Conservation (phyloP, 2,797 vertebrate species). For the Leuciscus waleckii region DNA sequence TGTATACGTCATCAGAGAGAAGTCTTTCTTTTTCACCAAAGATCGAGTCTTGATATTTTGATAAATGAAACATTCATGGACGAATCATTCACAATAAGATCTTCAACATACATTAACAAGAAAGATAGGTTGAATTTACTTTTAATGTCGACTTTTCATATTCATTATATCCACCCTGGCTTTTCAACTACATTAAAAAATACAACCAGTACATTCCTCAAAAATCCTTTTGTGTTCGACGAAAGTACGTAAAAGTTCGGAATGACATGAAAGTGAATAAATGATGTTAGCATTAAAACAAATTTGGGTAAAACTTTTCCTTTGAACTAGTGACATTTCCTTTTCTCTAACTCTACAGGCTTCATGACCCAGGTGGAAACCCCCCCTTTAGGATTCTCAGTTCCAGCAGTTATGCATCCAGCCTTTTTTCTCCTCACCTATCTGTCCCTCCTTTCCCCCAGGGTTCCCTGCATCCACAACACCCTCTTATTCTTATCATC, state of each 20-base stretch:
- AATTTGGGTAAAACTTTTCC: background rate
- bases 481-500: conserved; percentile 38
- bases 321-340: background rate
- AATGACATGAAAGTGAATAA: background rate
- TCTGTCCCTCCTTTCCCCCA: conserved; percentile 4
- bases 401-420: background rate
- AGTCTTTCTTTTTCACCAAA: background rate
- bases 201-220: background rate
- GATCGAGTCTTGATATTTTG: background rate
- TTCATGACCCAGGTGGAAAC: background rate
- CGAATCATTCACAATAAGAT: background rate
- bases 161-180: background rate
- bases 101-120: background rate
- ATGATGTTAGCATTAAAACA: background rate
- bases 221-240: background rate
- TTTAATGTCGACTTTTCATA: background rate
- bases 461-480: conserved; percentile 14
- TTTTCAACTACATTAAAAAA: background rate
- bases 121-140: background rate
- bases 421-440: conserved; percentile 12
- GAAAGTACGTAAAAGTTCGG: background rate
- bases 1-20: background rate
- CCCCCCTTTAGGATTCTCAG: background rate
- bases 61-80: background rate
- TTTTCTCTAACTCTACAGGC: background rate